Conservation (phyloP, 2,888 invertebrate genomes). For the Drosophila mettleri region DNA sequence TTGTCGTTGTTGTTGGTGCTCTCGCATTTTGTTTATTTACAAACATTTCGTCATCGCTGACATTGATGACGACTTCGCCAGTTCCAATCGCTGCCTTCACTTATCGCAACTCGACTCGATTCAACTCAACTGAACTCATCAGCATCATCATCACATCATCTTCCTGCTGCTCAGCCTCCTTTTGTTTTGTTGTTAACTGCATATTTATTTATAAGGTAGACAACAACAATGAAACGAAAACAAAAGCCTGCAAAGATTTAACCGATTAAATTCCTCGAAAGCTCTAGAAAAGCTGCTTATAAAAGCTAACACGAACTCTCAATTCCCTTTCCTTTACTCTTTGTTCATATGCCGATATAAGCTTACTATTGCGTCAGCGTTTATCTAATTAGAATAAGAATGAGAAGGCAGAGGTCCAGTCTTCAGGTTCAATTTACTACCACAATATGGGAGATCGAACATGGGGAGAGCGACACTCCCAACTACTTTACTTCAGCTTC, state of each 20-base stretch:
- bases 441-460: no score
- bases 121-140: slow-evolving; percentile 2
- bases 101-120: slow-evolving; percentile 1
- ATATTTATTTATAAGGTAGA: slow-evolving; percentile 42
- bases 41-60: slow-evolving; percentile 75
- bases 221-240: slow-evolving; percentile 14
- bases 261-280: slow-evolving; percentile 14
- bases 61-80: slow-evolving; percentile 55
- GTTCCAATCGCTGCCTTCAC: slow-evolving; percentile 24
- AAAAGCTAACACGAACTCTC: neutral
- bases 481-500: no score
- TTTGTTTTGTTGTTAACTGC: slow-evolving; percentile 47
- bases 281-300: slow-evolving; percentile 8
- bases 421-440: no score
- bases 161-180: slow-evolving; percentile 16
- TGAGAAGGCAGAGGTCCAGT: no score
- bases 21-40: slow-evolving; percentile 66
- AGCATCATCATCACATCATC: slow-evolving; percentile 1
- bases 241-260: slow-evolving; percentile 20
- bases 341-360: neutral
- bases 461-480: no score
- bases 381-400: neutral
- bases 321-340: neutral
- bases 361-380: neutral
- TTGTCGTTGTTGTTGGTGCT: slow-evolving; percentile 23